Percentiles rank a stretch among this genome's conserved stretches.
These are phyloP conservation scores for Strix uralensis DNA, from an alignment of 2,113 vertebrate species.

Conservation along the genomic window DNA sequence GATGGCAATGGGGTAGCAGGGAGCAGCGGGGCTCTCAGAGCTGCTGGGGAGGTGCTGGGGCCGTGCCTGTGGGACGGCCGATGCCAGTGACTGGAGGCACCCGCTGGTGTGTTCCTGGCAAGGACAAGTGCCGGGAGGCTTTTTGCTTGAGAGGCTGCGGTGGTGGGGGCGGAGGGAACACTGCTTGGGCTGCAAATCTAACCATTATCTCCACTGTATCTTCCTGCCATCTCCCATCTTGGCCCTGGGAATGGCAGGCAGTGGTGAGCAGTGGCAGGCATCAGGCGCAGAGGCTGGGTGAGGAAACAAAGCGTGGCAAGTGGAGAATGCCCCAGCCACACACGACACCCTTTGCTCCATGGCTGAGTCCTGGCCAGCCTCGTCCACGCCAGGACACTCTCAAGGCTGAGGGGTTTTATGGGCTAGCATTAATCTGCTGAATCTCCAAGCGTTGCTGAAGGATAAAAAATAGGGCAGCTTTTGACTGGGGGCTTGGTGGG, in stretches of 20 bases:
- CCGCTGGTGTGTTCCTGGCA: fast-evolving
- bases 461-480: not conserved
- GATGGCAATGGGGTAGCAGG: not conserved
- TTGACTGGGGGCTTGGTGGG: not conserved
- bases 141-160: fast-evolving
- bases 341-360: not conserved
- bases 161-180: too few species aligned
- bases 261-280: not conserved
- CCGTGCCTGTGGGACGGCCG: not conserved
- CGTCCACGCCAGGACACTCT: fast-evolving
- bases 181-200: not conserved
- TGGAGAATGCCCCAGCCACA: fast-evolving
- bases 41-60: not conserved
- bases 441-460: fast-evolving
- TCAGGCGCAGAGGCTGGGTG: fast-evolving
- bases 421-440: not conserved
- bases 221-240: not conserved
- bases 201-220: not conserved
- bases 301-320: not conserved
- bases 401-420: not conserved
- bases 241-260: not conserved
- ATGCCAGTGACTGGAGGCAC: not conserved
- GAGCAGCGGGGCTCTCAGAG: not conserved
- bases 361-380: not conserved
- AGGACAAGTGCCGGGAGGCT: not conserved